Percentiles rank a stretch among this genome's conserved stretches.
Evolutionary conservation across 2,113 vertebrate genomes (phyloP).

Genomic region (Falco punctatus): DNA sequence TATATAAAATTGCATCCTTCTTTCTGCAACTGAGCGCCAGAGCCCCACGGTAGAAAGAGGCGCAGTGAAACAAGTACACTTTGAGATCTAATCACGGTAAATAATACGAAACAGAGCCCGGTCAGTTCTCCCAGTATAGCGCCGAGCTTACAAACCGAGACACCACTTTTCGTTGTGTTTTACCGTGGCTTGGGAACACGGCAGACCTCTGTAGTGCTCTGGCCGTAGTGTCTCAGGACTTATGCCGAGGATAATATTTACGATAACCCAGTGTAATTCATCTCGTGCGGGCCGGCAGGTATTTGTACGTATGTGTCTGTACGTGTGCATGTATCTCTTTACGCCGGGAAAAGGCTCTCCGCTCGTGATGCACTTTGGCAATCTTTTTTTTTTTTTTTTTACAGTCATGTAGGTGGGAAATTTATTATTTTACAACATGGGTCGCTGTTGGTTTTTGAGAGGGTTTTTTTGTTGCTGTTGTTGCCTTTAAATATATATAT

Average conservation of each 20-base stretch:
- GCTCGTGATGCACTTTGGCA: background rate
- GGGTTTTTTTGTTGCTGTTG: background rate
- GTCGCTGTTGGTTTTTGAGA: background rate
- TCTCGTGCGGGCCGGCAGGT: constrained; percentile 9
- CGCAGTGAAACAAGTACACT: constrained; percentile 48
- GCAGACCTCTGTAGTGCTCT: background rate
- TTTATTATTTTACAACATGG: background rate
- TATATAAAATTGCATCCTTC: constrained; percentile 49
- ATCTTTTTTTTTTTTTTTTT: background rate
- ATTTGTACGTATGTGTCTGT: constrained; percentile 5
- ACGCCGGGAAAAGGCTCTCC: background rate
- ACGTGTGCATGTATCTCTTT: background rate
- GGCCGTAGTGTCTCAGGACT: background rate
- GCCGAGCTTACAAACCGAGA: background rate
- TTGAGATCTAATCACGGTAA: constrained; percentile 57
- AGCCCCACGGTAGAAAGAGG: constrained; percentile 39
- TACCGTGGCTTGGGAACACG: background rate
- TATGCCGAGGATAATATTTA: background rate
- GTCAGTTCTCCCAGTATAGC: background rate
- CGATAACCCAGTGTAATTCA: background rate
- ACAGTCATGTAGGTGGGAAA: background rate
- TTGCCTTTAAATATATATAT: background rate
- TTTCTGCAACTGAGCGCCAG: constrained; percentile 30
- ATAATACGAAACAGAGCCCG: constrained; percentile 64
- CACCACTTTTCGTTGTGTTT: constrained; percentile 50